Percentiles rank a stretch among this genome's conserved stretches.
phyloP scores from a whole-genome alignment of 2,113 vertebrate species.

The Carettochelys insculpta region DNA sequence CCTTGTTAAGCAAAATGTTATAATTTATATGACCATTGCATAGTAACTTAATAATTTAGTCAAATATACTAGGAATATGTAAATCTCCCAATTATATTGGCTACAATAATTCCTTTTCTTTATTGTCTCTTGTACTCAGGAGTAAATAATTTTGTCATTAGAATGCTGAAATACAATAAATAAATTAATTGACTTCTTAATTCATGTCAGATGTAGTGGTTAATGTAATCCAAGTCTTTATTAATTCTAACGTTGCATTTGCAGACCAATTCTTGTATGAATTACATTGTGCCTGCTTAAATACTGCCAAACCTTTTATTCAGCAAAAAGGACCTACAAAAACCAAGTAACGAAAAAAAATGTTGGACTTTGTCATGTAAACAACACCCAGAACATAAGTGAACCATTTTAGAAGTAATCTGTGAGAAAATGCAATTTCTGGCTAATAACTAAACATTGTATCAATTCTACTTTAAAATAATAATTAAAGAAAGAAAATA shows the following conservation, averaged over 20 bases:
- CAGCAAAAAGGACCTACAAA: neutral
- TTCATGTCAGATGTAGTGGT: neutral
- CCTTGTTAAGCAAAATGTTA: neutral
- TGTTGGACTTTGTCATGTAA: neutral
- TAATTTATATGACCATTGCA: neutral
- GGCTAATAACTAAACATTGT: constrained; percentile 13
- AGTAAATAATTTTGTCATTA: neutral
- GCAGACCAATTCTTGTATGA: neutral
- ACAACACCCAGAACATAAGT: neutral
- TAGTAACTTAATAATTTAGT: neutral
- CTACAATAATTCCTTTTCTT: neutral
- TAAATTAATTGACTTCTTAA: neutral
- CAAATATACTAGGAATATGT: neutral
- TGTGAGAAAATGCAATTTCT: constrained; percentile 27
- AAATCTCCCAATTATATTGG: neutral
- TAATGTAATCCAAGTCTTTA: constrained; percentile 9
- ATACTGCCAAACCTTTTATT: neutral
- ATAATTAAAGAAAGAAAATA: constrained; percentile 74
- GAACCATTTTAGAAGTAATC: constrained; percentile 11
- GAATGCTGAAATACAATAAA: neutral
- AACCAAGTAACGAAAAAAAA: constrained; percentile 17
- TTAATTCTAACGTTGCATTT: neutral
- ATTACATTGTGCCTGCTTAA: neutral
- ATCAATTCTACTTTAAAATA: constrained; percentile 59
- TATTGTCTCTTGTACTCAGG: neutral